Evolutionary conservation across 2,113 vertebrate species (phyloP), one percentile per base, ranked within the genome.

Genomic region (Eulemur rufifrons): DNA sequence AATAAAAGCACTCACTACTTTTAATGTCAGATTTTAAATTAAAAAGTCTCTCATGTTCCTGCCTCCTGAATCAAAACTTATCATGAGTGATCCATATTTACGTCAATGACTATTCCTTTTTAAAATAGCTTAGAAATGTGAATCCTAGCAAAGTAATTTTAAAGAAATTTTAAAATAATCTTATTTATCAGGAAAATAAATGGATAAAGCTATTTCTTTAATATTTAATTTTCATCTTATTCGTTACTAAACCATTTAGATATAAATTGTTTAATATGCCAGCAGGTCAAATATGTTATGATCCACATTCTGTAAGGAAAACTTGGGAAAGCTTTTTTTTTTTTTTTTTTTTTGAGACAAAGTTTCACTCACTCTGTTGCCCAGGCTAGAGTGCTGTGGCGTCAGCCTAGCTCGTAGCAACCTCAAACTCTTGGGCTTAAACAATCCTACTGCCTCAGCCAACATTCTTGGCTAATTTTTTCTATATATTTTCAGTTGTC

Each of bases 1-100:
- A 97, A 96, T 96, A 96, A 97, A 96, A 96, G 59, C 25, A 77
- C 85, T 69, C n/a, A 56, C 66, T 86, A 56, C 69, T 34, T 95
- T 90, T 95, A 96, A 95, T 93, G 73, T 94, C 66, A 91, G n/a
- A 68, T 64, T 96, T 97, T 95, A 96, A 94, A 95, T 92, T 90
- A 61, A 85, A 97, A 93, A 92, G 71, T 61, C 11, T 87, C 54
- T 90, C n/a, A 71, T 92, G 21, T 86, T 74, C 29, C 29, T 96
- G 29, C 15, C 23, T 96, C 13, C 42, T 90, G 45, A 92, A 77
- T 92, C 6, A 85, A 95, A 90, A 91, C 10, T 45, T 91, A 94
- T 54, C 89, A 77, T 68, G 50, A 83, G 11, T 39, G 32, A 93
- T 34, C 80, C 42, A 80, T 84, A 74, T 61, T 86, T 27, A 64